A percentile compares a stretch with the other conserved stretches of the same genome.
These are phyloP conservation scores for Myrmecobius fasciatus DNA, from an alignment of 2,113 vertebrate genomes.

Conservation along the genomic window DNA sequence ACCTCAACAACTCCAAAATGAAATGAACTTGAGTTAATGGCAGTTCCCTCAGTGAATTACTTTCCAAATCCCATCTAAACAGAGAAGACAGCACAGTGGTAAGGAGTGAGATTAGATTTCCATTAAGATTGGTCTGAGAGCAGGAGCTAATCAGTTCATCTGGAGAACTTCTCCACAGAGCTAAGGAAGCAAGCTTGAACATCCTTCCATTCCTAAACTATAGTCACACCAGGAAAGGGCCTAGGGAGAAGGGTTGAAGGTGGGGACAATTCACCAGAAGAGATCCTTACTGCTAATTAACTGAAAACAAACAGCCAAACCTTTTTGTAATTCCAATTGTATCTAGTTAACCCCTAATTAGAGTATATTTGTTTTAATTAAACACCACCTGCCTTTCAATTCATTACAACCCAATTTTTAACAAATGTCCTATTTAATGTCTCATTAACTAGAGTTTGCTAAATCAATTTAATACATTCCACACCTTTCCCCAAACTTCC, in stretches of 20 bases:
- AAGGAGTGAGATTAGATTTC: constrained; percentile 15
- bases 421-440: constrained; percentile 23
- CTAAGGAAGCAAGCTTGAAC: not conserved
- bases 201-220: constrained; percentile 7
- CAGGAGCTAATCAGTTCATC: not conserved
- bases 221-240: not conserved
- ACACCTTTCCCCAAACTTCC: not conserved
- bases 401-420: constrained; percentile 24
- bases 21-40: not conserved
- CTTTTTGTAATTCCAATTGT: constrained; percentile 12
- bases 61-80: not conserved
- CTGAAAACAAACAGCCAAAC: constrained; percentile 35
- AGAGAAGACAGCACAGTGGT: not conserved
- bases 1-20: not conserved
- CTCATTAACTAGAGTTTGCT: not conserved
- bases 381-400: not conserved
- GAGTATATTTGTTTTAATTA: constrained; percentile 19
- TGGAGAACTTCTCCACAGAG: not conserved
- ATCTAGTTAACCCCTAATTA: constrained; percentile 28
- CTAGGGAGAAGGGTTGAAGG: not conserved
- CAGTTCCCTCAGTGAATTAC: not conserved
- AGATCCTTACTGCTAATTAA: constrained; percentile 37
- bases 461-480: constrained; percentile 4
- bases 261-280: constrained; percentile 7
- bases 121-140: not conserved